Base-by-base conservation (phyloP, 2,113 vertebrate species). In the Leucopsar rothschildi region DNA sequence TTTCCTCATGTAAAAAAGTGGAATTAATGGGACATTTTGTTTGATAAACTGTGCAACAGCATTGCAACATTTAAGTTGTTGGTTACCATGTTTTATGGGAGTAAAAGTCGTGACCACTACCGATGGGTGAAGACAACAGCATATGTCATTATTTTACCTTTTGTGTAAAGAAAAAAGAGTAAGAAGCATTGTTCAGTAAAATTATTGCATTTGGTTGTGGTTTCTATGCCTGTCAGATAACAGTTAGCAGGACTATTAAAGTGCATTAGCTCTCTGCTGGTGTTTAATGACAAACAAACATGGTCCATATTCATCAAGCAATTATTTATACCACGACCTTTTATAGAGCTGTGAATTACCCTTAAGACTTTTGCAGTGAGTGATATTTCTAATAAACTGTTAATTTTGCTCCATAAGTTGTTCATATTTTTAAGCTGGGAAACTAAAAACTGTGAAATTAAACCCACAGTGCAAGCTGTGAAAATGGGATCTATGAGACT, bases 371-470 rank as follows among this genome's bases (percentile, higher is more conserved):
- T 90, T 93, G 56, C 81, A 73, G 80, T 97, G 94, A 97, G 82
- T 97, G 96, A 97, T 98, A 96, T 95, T 97, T 96, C 96, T 96
- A 97, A 97, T 97, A 97, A 97, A 96, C 78, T 93, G 70, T 81
- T 92, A 93, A 91, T 97, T 96, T 96, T 94, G 69, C 90, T 90
- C 83, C 80, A 86, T 97, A 98, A 97, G 93, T 95, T 96, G 95
- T 92, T 97, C 91, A 65, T 95, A 92, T 96, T 95, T 97, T 95
- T 97, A 96, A 96, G 65, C 69, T 60, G 56, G 86, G 87, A 97
- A 98, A 93, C 97, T 97, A 97, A 97, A 98, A 97, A 89, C 97
- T 98, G 98, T 98, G 97, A 98, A 98, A 98, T 98, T 98, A 98
- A 98, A 95, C 94, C 90, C 95, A 85, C 73, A 79, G 91, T 65